Conservation (phyloP, 2,113 vertebrate species). For the Saguinus midas region DNA sequence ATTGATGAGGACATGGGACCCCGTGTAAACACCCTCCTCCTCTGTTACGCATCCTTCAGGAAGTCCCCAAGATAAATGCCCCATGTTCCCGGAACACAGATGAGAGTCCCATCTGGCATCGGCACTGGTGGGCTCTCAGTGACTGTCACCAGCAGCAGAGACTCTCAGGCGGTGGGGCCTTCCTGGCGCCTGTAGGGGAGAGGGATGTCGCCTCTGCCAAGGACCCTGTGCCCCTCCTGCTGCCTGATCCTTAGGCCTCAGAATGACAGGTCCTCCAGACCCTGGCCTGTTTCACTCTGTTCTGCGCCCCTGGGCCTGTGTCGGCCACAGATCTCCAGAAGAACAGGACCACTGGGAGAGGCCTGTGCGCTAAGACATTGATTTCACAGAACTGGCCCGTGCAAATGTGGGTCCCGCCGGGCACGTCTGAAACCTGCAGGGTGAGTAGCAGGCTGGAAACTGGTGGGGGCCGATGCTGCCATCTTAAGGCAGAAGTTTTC, state of each 20-base stretch:
- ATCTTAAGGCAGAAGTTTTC: not conserved
- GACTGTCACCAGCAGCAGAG: not conserved
- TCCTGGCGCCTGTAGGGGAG: not conserved
- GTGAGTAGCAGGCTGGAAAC: too few species aligned
- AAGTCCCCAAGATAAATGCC: not conserved
- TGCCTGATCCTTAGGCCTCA: not conserved
- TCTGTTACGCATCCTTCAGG: not conserved
- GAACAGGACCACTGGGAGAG: accelerated
- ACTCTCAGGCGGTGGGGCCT: not conserved
- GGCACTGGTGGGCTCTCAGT: not conserved
- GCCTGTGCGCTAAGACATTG: accelerated
- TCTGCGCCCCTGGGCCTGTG: not conserved
- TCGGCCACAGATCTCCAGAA: not conserved
- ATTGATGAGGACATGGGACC: not conserved
- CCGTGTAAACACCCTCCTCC: not conserved
- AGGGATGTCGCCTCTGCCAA: accelerated
- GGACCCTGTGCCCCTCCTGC: not conserved
- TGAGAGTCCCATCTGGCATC: not conserved
- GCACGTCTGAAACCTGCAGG: too few species aligned
- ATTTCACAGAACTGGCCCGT: accelerated
- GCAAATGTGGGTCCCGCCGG: accelerated
- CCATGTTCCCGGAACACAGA: accelerated
- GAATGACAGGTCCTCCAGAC: not conserved
- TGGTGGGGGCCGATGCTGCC: not conserved
- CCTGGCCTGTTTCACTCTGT: accelerated